Conservation (phyloP, 2,888 invertebrate species). For the Zygogramma bicolorata region DNA sequence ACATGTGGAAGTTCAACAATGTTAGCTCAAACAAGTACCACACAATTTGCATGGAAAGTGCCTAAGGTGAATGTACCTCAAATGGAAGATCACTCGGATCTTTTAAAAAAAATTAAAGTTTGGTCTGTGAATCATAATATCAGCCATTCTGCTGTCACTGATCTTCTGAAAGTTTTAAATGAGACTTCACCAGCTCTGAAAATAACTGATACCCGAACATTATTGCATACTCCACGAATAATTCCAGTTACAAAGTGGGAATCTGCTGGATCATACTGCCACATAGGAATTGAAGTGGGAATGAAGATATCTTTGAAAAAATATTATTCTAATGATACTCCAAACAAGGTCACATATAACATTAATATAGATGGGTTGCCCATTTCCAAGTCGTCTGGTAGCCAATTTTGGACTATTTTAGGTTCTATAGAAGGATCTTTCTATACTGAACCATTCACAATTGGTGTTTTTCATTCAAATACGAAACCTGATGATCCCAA, state of each 20-base stretch:
- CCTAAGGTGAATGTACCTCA: neutral
- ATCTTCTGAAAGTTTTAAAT: constrained; percentile 2
- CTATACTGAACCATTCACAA: neutral
- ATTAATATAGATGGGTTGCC: constrained; percentile 11
- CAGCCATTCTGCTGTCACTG: constrained; percentile 1
- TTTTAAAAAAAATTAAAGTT: constrained; percentile 1
- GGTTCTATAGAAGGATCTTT: neutral
- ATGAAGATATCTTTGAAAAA: constrained; percentile 1
- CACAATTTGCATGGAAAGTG: neutral
- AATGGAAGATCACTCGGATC: neutral
- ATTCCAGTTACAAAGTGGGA: neutral
- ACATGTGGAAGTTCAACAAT: neutral
- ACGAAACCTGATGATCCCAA: constrained; percentile 1
- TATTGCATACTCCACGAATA: constrained; percentile 3
- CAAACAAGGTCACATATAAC: neutral
- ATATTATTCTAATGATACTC: neutral
- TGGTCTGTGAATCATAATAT: neutral
- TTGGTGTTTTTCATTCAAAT: neutral
- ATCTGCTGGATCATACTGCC: constrained; percentile 10
- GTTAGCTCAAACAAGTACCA: neutral
- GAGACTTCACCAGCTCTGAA: constrained; percentile 2
- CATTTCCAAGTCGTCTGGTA: no score
- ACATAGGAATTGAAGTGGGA: constrained; percentile 8
- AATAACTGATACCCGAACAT: constrained; percentile 3
- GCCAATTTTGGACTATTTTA: constrained; percentile 4